Percentiles rank a stretch among this genome's conserved stretches.
Conservation (phyloP, 2,797 vertebrate species). For the Macropus fuliginosus region DNA sequence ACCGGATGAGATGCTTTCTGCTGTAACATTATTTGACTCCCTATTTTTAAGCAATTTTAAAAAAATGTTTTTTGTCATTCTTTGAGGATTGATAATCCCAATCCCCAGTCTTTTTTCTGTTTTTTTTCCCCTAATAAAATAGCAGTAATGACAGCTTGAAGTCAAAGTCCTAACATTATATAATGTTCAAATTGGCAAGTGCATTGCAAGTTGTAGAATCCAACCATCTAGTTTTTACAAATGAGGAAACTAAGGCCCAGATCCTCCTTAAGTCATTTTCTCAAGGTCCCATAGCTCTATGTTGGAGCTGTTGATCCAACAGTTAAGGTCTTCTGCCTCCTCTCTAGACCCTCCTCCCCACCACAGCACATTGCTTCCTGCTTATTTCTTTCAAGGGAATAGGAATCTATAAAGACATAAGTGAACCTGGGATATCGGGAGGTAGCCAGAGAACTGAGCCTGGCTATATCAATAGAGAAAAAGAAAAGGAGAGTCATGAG, state of each 20-base stretch:
- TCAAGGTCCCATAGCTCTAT: not conserved
- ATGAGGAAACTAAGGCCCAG: not conserved
- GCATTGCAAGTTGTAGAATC: not conserved
- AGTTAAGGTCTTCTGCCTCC: not conserved
- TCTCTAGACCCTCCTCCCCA: not conserved
- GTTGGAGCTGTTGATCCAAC: not conserved
- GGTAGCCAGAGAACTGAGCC: not conserved
- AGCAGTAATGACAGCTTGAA: not conserved
- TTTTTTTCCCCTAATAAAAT: not conserved
- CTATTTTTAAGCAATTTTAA: not conserved
- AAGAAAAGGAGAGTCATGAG: not conserved
- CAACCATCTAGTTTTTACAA: not conserved
- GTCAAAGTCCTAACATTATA: not conserved
- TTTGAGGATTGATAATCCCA: not conserved
- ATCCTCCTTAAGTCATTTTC: not conserved
- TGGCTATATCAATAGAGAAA: rapidly evolving
- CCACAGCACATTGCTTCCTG: not conserved
- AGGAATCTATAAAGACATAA: not conserved
- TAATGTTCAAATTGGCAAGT: not conserved
- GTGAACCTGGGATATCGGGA: not conserved
- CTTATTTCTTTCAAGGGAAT: not conserved
- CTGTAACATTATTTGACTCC: not conserved
- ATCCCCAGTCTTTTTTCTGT: not conserved
- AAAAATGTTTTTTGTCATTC: not conserved
- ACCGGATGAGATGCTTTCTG: not conserved